Base-by-base conservation (phyloP, 2,888 invertebrate species). In the Cryptophagus acutangulus region DNA sequence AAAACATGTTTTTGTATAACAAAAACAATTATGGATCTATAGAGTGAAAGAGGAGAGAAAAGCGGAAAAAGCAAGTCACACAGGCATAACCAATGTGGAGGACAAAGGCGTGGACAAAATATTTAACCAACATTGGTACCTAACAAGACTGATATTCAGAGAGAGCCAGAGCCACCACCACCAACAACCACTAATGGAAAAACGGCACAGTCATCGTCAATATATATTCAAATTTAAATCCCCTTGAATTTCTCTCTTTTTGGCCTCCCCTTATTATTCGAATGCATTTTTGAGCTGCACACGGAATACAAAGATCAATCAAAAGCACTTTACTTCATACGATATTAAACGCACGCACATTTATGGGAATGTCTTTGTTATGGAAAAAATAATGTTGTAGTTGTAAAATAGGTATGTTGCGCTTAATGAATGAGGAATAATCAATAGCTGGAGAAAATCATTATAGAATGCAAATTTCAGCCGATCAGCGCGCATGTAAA, bases 221-320 rank as follows among this genome's bases (percentile, higher is more conserved):
- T 65, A 64, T 65, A 65, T 65, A 65, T 65, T 65, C 62, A 65
- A 65, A 65, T 65, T 63, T 60, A 53, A 59, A 61, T 62, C 59
- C 61, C 58, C 59, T 57, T 40, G 49, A 45, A 45, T 47, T 45
- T 45, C 31, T 38, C 40, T 31, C 46, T 48, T 54, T 51, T 47
- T 44, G n/a, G n/a, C 49, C 37, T 46, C 26, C 26, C 26, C n/a
- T 12, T 26, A 26, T 26, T 3, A 4, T 3, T 26, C 4, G 3
- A 12, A 6, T 26, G 26, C 12, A 38, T 38, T 36, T 41, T 41
- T 37, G 36, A 30, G 36, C 46, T 52, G 60, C 62, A 63, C 63
- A 63, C 62, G 62, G 54, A 60, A 64, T 61, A 57, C 61, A 52
- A 56, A 59, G 62, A 64, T 63, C 63, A 62, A 63, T 64, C 62